Percentiles rank a stretch among this genome's conserved stretches.
These are phyloP conservation scores for Synchiropus splendidus DNA, from an alignment of 2,113 vertebrate species.

Conservation along the genomic window DNA sequence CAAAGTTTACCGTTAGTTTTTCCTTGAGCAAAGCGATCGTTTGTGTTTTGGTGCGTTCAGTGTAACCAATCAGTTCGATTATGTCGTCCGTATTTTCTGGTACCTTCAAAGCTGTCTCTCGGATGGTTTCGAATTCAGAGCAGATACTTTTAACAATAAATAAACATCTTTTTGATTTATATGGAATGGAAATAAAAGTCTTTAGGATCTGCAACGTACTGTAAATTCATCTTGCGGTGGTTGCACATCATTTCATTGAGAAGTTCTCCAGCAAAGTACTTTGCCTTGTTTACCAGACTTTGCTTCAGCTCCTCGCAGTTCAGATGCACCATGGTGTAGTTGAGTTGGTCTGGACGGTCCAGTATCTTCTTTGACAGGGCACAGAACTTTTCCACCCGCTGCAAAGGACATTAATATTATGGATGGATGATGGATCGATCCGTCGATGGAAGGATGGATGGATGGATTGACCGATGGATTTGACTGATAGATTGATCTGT, in stretches of 20 bases:
- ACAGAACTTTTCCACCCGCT: conserved; percentile 81
- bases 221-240: conserved; percentile 69
- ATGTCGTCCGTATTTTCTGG: conserved; percentile 83
- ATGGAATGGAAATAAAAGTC: no score
- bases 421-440: no score
- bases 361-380: conserved; percentile 76
- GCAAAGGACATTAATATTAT: no score
- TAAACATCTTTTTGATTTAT: no score
- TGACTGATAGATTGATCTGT: no score
- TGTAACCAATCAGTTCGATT: conserved; percentile 66
- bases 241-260: conserved; percentile 68
- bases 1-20: conserved; percentile 75
- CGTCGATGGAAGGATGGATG: no score
- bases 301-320: conserved; percentile 87
- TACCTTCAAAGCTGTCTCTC: conserved; percentile 65
- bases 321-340: conserved; percentile 82
- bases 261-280: conserved; percentile 66
- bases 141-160: conserved; percentile 76
- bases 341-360: conserved; percentile 68
- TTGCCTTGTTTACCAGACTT: conserved; percentile 75
- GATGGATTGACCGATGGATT: no score
- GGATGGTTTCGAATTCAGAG: conserved; percentile 82
- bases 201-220: conserved; percentile 63
- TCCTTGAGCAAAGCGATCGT: conserved; percentile 59
- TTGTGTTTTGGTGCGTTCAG: conserved; percentile 62